Base-by-base conservation (phyloP, 2,888 invertebrate genomes). In the Cheilosia vernalis region DNA sequence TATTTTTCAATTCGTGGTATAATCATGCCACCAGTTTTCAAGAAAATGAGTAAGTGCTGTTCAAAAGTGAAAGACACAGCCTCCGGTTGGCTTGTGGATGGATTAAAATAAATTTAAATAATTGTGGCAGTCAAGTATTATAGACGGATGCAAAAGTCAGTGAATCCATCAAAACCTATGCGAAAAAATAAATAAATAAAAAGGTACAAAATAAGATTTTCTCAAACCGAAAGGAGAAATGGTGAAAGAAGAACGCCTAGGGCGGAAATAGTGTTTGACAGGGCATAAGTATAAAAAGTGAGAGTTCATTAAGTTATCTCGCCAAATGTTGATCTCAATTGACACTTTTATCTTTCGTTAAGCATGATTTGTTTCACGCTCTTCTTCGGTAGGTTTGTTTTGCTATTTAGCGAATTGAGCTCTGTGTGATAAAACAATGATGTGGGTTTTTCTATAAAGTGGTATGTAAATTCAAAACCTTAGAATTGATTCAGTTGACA, bases 21-120 rank as follows among this genome's bases (percentile, higher is more conserved):
- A 81, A 81, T 49, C 60, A 72, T 21, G 81, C 58, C 13, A 85
- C 81, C 9, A 66, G 27, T 40, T 85, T 85, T 44, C 53, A 77
- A 61, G 85, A 85, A 63, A 85, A 81, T 30, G 58, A 72, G 85
- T 85, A 85, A 85, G 85, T 85, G 58, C 6, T 47, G 47, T 9
- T 13, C 13, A 37, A 37, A 37, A 37, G 37, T 37, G 37, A 37
- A 37, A 37, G 37, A 37, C 0, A 13, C 7, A 27, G 6, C 27
- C 27, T 27, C 6, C 6, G 27, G 27, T 27, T 7, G 5, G 7
- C 1, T 19, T 5, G 24, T 15, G 37, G n/a, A 55, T 40, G 21
- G n/a, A 17, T 53, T 77, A 61, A n/a, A 60, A 64, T 70, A 66
- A 77, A 82, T 82, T 49, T 63, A 42, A 77, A 77, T 67, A 53